Percentiles rank a stretch among this genome's conserved stretches.
Evolutionary conservation across 2,797 vertebrate genomes (phyloP).

Genomic region (Morus bassanus): DNA sequence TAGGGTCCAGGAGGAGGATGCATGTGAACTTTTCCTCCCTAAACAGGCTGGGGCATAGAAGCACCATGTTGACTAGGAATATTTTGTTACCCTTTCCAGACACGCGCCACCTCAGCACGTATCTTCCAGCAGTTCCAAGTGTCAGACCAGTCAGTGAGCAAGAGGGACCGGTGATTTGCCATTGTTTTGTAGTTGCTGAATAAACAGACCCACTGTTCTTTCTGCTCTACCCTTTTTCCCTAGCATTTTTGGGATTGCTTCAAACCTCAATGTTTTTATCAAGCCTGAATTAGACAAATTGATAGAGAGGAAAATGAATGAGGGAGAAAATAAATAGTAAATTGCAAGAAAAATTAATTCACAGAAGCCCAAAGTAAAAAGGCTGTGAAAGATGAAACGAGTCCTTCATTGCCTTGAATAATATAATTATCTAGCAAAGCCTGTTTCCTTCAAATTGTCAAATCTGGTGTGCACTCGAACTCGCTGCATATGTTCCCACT

Average conservation of each 20-base stretch:
- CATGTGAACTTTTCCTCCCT: not conserved
- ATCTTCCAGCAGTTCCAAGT: not conserved
- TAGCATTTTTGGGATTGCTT: not conserved
- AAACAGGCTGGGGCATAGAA: not conserved
- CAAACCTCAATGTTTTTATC: not conserved
- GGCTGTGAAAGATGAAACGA: not conserved
- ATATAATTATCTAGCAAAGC: not conserved
- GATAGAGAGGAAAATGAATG: not conserved
- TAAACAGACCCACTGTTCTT: not conserved
- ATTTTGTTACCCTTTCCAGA: not conserved
- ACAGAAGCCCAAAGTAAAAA: not conserved
- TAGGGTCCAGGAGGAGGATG: not conserved
- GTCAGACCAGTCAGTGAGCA: not conserved
- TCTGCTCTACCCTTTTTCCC: not conserved
- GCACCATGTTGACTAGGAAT: not conserved
- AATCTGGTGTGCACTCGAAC: not conserved
- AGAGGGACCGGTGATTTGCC: not conserved
- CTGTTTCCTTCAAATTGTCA: not conserved
- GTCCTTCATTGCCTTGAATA: not conserved
- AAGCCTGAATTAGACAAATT: not conserved
- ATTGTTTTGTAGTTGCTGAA: not conserved
- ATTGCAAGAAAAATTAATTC: not conserved
- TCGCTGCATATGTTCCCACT: no score
- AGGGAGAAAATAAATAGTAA: not conserved
- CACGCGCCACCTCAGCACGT: rapidly evolving